Conservation (phyloP, 2,797 vertebrate genomes). For the Setipinna tenuifilis region DNA sequence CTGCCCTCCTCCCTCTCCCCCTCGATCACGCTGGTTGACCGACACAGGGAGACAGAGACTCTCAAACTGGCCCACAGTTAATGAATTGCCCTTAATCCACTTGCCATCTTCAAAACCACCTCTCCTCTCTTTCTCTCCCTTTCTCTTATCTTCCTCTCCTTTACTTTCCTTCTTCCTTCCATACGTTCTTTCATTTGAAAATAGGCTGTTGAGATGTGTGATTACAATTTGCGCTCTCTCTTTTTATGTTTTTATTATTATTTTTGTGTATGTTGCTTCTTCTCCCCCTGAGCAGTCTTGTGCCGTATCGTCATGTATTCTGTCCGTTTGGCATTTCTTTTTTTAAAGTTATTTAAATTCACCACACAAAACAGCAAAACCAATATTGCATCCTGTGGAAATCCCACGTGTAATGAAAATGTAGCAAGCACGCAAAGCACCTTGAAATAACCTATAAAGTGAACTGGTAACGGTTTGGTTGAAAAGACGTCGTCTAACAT, state of each 20-base stretch:
- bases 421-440: slow-evolving; percentile 8
- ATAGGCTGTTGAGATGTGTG: not conserved
- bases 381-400: not conserved
- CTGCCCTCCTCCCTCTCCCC: slow-evolving; percentile 70
- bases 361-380: not conserved
- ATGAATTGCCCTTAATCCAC: slow-evolving; percentile 64
- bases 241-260: too few relatives aligned
- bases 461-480: not conserved
- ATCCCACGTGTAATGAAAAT: not conserved
- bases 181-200: not conserved
- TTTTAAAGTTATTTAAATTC: not conserved
- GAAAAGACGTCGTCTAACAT: not conserved
- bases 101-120: slow-evolving; percentile 58
- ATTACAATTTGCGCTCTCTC: not conserved
- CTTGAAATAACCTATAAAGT: slow-evolving; percentile 11
- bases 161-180: not conserved
- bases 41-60: slow-evolving; percentile 81
- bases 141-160: slow-evolving; percentile 23
- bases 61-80: slow-evolving; percentile 79
- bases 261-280: not conserved
- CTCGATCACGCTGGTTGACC: slow-evolving; percentile 69
- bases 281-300: not conserved
- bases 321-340: not conserved
- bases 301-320: not conserved
- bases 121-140: slow-evolving; percentile 64